Evolutionary conservation across 2,797 vertebrate species (phyloP).

Genomic region (Smutsia gigantea): DNA sequence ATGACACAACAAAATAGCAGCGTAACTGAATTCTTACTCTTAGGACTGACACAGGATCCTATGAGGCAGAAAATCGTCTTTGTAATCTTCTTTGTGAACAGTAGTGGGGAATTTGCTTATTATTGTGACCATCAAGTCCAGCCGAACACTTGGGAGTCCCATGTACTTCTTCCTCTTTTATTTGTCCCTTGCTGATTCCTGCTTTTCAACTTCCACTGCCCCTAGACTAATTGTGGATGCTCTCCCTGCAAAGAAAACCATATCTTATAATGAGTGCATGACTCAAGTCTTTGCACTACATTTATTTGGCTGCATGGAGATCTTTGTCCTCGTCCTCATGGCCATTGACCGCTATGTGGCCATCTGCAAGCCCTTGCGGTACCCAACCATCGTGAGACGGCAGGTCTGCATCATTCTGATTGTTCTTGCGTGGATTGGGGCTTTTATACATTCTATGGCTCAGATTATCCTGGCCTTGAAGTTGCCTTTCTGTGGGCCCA

Average conservation of each 20-base stretch:
- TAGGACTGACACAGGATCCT: slow-evolving; percentile 31
- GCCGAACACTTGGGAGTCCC: background rate
- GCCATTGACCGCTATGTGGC: slow-evolving; percentile 59
- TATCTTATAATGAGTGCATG: slow-evolving; percentile 56
- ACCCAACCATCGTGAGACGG: slow-evolving; percentile 36
- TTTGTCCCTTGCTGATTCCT: slow-evolving; percentile 33
- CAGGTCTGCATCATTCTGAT: background rate
- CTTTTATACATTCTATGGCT: slow-evolving; percentile 50
- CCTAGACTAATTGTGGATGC: background rate
- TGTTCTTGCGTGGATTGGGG: slow-evolving; percentile 44
- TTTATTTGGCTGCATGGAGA: slow-evolving; percentile 57
- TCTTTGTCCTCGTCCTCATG: slow-evolving; percentile 61
- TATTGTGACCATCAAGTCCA: slow-evolving; percentile 42
- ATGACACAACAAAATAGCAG: background rate
- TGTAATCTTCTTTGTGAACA: background rate
- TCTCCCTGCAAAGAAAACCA: background rate
- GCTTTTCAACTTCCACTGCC: slow-evolving; percentile 54
- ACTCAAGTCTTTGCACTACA: slow-evolving; percentile 65
- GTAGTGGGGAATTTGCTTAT: slow-evolving; percentile 19
- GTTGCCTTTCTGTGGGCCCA: slow-evolving; percentile 51
- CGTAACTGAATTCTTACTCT: background rate
- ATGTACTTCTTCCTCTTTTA: slow-evolving; percentile 65
- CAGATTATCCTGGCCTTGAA: background rate
- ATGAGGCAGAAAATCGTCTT: background rate
- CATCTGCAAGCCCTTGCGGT: slow-evolving; percentile 61